Conservation (phyloP, 2,888 invertebrate genomes). For the Perdita meconis region DNA sequence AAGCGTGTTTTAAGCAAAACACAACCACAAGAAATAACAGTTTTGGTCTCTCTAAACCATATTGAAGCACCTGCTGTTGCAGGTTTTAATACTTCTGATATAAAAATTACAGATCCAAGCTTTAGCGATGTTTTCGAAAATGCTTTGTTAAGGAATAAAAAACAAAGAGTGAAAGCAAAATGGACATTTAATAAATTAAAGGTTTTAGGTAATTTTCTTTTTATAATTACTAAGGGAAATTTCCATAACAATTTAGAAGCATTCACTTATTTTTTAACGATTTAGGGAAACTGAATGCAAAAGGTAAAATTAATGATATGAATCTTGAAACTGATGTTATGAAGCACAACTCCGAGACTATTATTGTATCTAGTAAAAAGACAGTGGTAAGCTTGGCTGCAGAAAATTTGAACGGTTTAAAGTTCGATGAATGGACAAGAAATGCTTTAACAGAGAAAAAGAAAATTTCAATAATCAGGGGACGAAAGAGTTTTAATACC, state of each 20-base stretch:
- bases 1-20: conserved; percentile 74
- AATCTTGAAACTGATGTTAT: conserved; percentile 85
- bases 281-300: conserved; percentile 78
- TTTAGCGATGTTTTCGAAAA: conserved; percentile 84
- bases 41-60: conserved; percentile 57
- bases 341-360: conserved; percentile 81
- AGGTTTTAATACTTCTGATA: conserved; percentile 55
- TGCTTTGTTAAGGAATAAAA: conserved; percentile 85
- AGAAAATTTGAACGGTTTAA: conserved; percentile 83
- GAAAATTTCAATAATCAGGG: conserved; percentile 83
- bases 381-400: conserved; percentile 81
- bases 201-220: conserved; percentile 65
- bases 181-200: conserved; percentile 82
- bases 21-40: conserved; percentile 66
- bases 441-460: conserved; percentile 81
- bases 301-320: conserved; percentile 85
- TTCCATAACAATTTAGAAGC: too few species aligned
- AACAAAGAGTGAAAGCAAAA: conserved; percentile 84
- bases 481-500: conserved; percentile 83
- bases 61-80: conserved; percentile 61
- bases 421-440: conserved; percentile 84
- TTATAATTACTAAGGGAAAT: too few species aligned
- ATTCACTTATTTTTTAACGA: conserved; percentile 2
- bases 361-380: conserved; percentile 84
- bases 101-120: conserved; percentile 57